Base-by-base conservation (phyloP, 2,888 invertebrate genomes). In the Melinopterus prodromus region DNA sequence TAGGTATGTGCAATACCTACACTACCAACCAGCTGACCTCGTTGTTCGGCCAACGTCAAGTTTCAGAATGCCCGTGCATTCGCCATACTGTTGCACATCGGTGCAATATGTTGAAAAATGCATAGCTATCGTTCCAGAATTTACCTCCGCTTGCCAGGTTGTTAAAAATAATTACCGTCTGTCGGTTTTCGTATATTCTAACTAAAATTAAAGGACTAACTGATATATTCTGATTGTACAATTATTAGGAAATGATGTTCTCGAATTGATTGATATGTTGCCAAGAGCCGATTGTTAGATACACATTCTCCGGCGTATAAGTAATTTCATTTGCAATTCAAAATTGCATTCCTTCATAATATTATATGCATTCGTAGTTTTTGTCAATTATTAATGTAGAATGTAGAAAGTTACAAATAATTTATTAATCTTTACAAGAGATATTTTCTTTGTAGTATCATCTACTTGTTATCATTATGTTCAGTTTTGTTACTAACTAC, bases 21-120 rank as follows among this genome's bases (percentile, higher is more conserved):
- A 53, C 53, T 53, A 53, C 53, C 53, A 53, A 53, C 53, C 53
- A 53, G 12, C 7, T 12, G 53, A 53, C 53, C 53, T 4, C 53
- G 53, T 53, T 53, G 53, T 53, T 53, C 53, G 53, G 53, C 53
- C 53, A 53, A 53, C 53, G 53, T 53, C 53, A 53, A 53, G 53
- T 53, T 53, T 53, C 53, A 53, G 53, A 53, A 53, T 53, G 53
- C 53, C 53, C 53, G 53, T 53, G 53, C 53, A 53, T 53, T 53
- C 53, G 7, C 53, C 12, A 53, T 53, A 53, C 53, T 53, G 53
- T 53, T 53, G 53, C 53, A 53, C 53, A 53, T 53, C 53, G 53
- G 5, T 53, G 53, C 53, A 12, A 53, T 53, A 53, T 53, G 53
- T 53, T 53, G 9, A 53, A 53, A 53, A 53, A 53, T 53, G 53